Conservation (phyloP, 2,888 invertebrate species). For the Elysia crispata region DNA sequence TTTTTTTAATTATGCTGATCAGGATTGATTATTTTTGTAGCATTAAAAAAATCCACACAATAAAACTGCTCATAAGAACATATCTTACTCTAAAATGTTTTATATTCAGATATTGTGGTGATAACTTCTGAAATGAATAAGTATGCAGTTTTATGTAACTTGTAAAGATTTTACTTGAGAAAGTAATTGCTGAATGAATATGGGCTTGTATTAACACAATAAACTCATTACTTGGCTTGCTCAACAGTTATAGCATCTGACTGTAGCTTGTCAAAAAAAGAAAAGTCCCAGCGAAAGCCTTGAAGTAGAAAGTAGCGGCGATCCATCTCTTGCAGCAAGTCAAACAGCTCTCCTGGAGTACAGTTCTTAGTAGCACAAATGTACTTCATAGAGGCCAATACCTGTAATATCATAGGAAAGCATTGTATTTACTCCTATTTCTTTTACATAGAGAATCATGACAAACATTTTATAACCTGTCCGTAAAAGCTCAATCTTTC, state of each 20-base stretch:
- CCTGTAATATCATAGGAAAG: slow-evolving; percentile 54
- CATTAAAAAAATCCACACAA: too few relatives aligned
- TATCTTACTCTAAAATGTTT: too few relatives aligned
- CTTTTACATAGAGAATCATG: neutral
- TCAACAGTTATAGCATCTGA: slow-evolving; percentile 70
- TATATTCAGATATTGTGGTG: too few relatives aligned
- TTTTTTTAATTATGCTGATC: too few relatives aligned
- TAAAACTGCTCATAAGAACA: too few relatives aligned
- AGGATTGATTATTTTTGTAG: too few relatives aligned
- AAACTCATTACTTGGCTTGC: slow-evolving; percentile 67
- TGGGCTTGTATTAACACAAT: neutral
- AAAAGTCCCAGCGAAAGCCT: slow-evolving; percentile 75
- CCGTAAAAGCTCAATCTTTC: too few relatives aligned
- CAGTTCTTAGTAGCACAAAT: slow-evolving; percentile 65
- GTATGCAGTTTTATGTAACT: too few relatives aligned
- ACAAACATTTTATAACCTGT: neutral
- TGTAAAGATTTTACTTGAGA: too few relatives aligned
- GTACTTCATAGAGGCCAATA: slow-evolving; percentile 72
- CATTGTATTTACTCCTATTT: neutral
- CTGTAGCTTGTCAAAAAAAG: slow-evolving; percentile 68
- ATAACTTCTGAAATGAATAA: too few relatives aligned
- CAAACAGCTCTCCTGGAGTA: slow-evolving; percentile 67
- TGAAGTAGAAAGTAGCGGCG: slow-evolving; percentile 73
- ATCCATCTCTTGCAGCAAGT: slow-evolving; percentile 75
- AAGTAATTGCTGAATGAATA: too few relatives aligned